Percentiles rank a stretch among this genome's conserved stretches.
Evolutionary conservation across 2,113 vertebrate species (phyloP).

Genomic region (Crotalus helleri): DNA sequence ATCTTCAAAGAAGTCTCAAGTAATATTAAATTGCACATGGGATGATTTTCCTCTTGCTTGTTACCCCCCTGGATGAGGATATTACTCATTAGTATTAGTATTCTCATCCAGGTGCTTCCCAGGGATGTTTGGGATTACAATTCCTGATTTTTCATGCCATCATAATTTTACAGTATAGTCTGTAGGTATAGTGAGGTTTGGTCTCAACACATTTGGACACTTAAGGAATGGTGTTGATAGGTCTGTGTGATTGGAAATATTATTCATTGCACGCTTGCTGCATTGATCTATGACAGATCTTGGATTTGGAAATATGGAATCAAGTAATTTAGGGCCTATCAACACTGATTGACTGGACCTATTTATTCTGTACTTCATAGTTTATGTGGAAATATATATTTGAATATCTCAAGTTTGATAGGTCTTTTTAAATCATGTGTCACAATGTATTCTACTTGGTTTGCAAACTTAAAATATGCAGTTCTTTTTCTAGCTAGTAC

Average conservation of each 20-base stretch:
- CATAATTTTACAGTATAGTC: neutral
- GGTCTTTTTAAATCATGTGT: neutral
- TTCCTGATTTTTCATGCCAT: neutral
- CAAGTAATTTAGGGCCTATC: neutral
- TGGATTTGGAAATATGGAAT: neutral
- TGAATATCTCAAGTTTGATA: neutral
- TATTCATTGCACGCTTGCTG: neutral
- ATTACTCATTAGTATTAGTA: neutral
- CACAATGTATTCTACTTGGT: neutral
- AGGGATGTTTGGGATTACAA: neutral
- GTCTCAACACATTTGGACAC: neutral
- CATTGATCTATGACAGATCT: neutral
- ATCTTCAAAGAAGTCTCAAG: neutral
- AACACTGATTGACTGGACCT: neutral
- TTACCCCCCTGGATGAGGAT: neutral
- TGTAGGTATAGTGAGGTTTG: neutral
- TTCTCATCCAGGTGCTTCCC: neutral
- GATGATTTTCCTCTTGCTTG: neutral
- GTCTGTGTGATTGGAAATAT: neutral
- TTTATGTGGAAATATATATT: neutral
- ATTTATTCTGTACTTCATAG: neutral
- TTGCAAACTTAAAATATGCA: neutral
- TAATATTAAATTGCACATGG: neutral
- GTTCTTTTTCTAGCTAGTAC: neutral
- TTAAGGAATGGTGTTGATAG: neutral